Evolutionary conservation across 2,113 vertebrate species (phyloP).

Genomic region (Vidua macroura): DNA sequence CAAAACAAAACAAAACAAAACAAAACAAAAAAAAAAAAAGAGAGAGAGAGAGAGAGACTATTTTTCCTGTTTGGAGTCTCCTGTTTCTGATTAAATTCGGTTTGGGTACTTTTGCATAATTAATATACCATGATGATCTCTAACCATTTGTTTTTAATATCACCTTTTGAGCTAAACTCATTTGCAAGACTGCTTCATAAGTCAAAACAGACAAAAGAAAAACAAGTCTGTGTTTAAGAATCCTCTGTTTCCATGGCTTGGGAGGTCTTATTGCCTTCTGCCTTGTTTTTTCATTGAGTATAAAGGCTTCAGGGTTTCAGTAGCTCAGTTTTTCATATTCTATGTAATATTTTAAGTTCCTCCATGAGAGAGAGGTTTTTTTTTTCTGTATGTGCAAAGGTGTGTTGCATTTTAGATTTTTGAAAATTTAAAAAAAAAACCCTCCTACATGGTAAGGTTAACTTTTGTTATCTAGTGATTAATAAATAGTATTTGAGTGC

Average conservation of each 20-base stretch:
- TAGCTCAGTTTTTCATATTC: neutral
- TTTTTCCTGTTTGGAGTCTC: constrained; percentile 60
- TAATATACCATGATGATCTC: constrained; percentile 71
- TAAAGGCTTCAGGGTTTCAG: neutral
- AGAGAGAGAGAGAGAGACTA: fast-evolving
- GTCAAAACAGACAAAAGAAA: constrained; percentile 52
- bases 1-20: neutral
- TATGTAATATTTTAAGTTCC: neutral
- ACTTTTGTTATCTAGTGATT: neutral
- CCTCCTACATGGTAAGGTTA: neutral
- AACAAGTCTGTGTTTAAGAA: neutral
- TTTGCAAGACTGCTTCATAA: constrained; percentile 32
- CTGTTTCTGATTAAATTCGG: constrained; percentile 71
- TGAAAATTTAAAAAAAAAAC: neutral
- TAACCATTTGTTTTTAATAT: constrained; percentile 72
- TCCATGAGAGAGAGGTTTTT: neutral
- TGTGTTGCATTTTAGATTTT: neutral
- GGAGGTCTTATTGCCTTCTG: neutral
- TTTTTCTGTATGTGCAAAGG: neutral
- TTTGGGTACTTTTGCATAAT: constrained; percentile 75
- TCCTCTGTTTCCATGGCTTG: neutral
- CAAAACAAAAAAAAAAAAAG: neutral
- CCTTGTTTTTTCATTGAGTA: neutral
- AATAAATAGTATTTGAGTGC: neutral
- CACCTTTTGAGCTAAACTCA: constrained; percentile 60